Percentiles rank a stretch among this genome's conserved stretches.
phyloP scores from a whole-genome alignment of 2,797 vertebrate species.

The Acridotheres tristis region DNA sequence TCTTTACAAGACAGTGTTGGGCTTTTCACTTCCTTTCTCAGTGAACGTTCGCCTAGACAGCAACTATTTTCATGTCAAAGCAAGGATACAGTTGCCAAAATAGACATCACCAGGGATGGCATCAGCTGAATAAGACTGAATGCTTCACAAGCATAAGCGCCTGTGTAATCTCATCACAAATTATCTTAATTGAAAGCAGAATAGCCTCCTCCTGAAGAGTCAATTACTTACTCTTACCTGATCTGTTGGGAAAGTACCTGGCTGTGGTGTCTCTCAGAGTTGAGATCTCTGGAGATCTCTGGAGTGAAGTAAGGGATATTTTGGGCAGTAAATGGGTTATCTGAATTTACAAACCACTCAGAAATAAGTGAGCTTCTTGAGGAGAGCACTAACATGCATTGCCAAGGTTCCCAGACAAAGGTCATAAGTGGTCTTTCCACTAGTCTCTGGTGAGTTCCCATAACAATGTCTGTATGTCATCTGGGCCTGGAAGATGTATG shows the following conservation, averaged over 20 bases:
- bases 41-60: neutral
- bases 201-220: neutral
- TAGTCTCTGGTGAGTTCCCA: neutral
- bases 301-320: neutral
- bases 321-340: neutral
- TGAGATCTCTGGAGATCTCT: neutral
- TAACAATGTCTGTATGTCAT: neutral
- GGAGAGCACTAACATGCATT: neutral
- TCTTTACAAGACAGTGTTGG: neutral
- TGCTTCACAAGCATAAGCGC: neutral
- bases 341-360: neutral
- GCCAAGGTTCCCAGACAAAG: neutral
- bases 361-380: neutral
- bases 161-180: slow-evolving; percentile 17
- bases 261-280: neutral
- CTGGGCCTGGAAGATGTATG: neutral
- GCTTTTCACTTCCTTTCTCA: neutral
- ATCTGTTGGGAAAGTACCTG: slow-evolving; percentile 46
- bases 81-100: neutral
- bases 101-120: neutral
- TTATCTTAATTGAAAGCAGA: slow-evolving; percentile 38
- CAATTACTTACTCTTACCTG: neutral
- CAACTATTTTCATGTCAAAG: neutral
- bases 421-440: neutral
- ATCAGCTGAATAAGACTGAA: neutral